These are phyloP conservation scores for Cancer borealis DNA, from an alignment of 2,888 invertebrate species.

Conservation along the genomic window DNA sequence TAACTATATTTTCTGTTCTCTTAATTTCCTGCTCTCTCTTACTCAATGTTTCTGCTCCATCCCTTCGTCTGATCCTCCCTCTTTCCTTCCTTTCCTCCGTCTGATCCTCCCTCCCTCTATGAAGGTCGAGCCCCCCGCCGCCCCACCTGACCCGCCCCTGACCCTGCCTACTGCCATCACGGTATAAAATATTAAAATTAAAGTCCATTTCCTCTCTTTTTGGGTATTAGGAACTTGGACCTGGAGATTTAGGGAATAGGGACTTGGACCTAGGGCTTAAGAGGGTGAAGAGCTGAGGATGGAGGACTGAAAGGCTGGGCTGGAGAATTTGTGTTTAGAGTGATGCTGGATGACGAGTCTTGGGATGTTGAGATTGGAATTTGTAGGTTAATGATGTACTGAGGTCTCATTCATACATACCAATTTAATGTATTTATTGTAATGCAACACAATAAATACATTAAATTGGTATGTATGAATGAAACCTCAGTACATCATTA, in stretches of 20 bases:
- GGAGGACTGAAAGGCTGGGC: neutral
- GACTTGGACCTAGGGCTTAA: neutral
- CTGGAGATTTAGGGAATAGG: neutral
- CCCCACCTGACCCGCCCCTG: neutral
- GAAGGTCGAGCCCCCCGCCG: conserved; percentile 3
- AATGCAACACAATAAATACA: too few relatives aligned
- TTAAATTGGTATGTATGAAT: too few relatives aligned
- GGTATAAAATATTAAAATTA: conserved; percentile 35
- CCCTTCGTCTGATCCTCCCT: too few relatives aligned
- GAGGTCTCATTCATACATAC: too few relatives aligned
- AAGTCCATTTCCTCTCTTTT: neutral
- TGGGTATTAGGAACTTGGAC: neutral
- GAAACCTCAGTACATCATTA: too few relatives aligned
- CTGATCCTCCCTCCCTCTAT: neutral
- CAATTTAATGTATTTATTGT: too few relatives aligned
- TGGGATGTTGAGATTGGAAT: too few relatives aligned
- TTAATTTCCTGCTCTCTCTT: neutral
- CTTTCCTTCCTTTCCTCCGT: neutral
- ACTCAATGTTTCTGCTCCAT: too few relatives aligned
- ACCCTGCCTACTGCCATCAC: neutral
- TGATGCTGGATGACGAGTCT: too few relatives aligned
- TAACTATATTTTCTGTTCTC: neutral
- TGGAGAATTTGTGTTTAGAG: too few relatives aligned
- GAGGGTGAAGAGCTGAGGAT: neutral
- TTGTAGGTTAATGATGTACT: too few relatives aligned